Evolutionary conservation across 1,140 invertebrate genomes (phyloP), one percentile per base, ranked within the genome.

Genomic region (Cydia pomonella): DNA sequence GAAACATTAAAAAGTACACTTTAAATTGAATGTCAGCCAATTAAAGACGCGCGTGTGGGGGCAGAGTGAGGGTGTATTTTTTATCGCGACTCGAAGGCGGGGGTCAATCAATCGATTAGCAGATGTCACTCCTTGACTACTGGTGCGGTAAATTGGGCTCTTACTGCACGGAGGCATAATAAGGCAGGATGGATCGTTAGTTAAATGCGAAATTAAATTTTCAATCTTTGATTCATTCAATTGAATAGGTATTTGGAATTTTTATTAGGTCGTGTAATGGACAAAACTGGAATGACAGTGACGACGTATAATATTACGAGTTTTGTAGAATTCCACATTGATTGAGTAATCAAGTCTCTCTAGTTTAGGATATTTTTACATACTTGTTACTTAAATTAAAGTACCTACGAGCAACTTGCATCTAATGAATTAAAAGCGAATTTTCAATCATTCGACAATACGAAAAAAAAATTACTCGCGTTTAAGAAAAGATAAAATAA

Each of bases 61-160:
- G 79, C 72, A 69, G 82, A 76, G 76, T 80, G 44, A 73, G 75
- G 80, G 80, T 73, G 85, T 80, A 86, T 84, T 90, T 91, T 89
- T 88, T 87, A 85, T 80, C 80, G 84, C 74, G 75, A 75, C 76
- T 82, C 53, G 18, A 88, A 88, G 85, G 88, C 84, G 83, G 84
- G 64, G 88, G 89, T 90, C 89, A 91, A 91, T 90, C 89, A 89
- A 91, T 92, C 90, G 90, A 92, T 92, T 90, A 91, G 82, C 87
- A 89, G 86, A 91, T 87, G 90, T 89, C 88, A 87, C 86, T 80
- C 81, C 87, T 88, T 89, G 90, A 85, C 88, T 89, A 88, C 83
- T 88, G 86, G 81, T 82, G 89, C 89, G 87, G 79, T 89, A 90
- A 92, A 92, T 92, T 92, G 90, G 84, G 77, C 84, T 79, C 83